Percentiles rank a stretch among this genome's conserved stretches.
These are phyloP conservation scores for Meloidogyne hapla DNA, from an alignment of 1,140 invertebrate genomes.

Conservation along the genomic window DNA sequence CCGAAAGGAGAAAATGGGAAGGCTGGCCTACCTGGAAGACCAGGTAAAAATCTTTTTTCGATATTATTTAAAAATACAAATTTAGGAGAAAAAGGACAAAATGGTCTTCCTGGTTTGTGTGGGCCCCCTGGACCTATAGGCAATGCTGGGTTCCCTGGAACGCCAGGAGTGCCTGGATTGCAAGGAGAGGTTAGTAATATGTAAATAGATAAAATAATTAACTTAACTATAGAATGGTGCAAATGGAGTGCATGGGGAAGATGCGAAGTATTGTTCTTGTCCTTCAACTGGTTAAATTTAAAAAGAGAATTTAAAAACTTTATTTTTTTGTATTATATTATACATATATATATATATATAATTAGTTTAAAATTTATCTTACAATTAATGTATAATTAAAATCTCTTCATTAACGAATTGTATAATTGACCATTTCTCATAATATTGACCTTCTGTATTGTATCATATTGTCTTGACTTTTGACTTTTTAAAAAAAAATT, in stretches of 20 bases:
- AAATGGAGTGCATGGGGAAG: slow-evolving; percentile 9
- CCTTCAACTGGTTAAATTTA: background rate
- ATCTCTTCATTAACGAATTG: too few relatives aligned
- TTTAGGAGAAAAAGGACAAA: slow-evolving; percentile 31
- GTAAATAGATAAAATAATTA: background rate
- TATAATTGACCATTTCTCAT: too few relatives aligned
- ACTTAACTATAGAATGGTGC: background rate
- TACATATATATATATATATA: too few relatives aligned
- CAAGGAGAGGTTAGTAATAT: background rate
- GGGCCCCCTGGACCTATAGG: slow-evolving; percentile 28
- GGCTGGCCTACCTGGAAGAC: slow-evolving; percentile 14
- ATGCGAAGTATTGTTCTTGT: slow-evolving; percentile 25
- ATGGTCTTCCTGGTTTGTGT: slow-evolving; percentile 22
- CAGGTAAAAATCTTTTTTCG: background rate
- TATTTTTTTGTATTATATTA: too few relatives aligned
- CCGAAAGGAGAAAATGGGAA: slow-evolving; percentile 25
- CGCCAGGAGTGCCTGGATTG: slow-evolving; percentile 10
- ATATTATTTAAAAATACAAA: background rate
- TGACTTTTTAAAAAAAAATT: too few relatives aligned
- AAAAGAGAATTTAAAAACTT: background rate
- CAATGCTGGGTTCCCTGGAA: slow-evolving; percentile 10
- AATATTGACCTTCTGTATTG: too few relatives aligned
- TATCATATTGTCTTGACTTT: too few relatives aligned
- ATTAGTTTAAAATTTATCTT: too few relatives aligned
- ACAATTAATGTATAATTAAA: too few relatives aligned